A percentile compares a stretch with the other conserved stretches of the same genome.
phyloP scores from a whole-genome alignment of 2,888 invertebrate species.

The Alsophila aescularia region DNA sequence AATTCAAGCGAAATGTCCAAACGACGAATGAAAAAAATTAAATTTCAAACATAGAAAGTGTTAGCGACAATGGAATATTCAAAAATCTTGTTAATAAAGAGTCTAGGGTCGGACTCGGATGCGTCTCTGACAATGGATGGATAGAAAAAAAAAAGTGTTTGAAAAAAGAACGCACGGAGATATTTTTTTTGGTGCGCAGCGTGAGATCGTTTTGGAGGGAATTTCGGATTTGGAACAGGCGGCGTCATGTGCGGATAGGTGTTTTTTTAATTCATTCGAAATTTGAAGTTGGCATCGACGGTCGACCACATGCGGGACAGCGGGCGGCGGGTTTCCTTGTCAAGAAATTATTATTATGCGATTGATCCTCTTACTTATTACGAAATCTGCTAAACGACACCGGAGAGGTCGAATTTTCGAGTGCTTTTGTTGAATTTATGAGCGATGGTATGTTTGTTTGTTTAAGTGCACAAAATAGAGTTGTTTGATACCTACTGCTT shows the following conservation, averaged over 20 bases:
- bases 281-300: constrained; percentile 31
- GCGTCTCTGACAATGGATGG: constrained; percentile 56
- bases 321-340: constrained; percentile 56
- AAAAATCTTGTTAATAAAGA: constrained; percentile 83
- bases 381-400: constrained; percentile 57
- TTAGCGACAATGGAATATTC: constrained; percentile 83
- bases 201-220: constrained; percentile 81
- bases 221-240: constrained; percentile 76
- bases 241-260: constrained; percentile 74
- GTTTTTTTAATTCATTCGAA: constrained; percentile 51
- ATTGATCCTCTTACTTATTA: constrained; percentile 59
- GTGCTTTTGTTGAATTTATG: constrained; percentile 51
- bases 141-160: constrained; percentile 52
- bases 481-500: constrained; percentile 25
- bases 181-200: constrained; percentile 72
- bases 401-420: constrained; percentile 43
- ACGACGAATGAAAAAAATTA: constrained; percentile 68
- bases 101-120: constrained; percentile 62
- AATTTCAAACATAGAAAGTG: constrained; percentile 81
- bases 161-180: constrained; percentile 64
- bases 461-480: constrained; percentile 53
- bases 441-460: constrained; percentile 56
- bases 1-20: constrained; percentile 85
- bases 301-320: constrained; percentile 46
- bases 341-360: constrained; percentile 62